These are phyloP conservation scores for Silurus aristotelis DNA, from an alignment of 2,797 vertebrate genomes.

Conservation along the genomic window DNA sequence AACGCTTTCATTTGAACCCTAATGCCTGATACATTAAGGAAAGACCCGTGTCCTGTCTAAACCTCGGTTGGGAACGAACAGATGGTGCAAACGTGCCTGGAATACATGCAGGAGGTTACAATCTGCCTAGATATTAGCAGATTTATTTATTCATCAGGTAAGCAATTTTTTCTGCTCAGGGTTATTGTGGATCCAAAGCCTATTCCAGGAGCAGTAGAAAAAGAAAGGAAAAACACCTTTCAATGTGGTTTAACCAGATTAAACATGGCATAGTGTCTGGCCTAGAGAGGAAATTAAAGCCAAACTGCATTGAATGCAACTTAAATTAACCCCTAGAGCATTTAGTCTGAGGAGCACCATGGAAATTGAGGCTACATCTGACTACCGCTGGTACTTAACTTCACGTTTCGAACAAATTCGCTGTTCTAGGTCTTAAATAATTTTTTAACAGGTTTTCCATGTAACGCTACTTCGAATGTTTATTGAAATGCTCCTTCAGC, in stretches of 20 bases:
- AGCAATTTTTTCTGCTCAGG: background rate
- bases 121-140: background rate
- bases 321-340: background rate
- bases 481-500: no score
- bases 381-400: background rate
- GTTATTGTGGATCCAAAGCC: background rate
- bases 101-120: background rate
- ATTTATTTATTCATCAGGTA: background rate
- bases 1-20: slow-evolving; percentile 5
- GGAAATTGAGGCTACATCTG: background rate
- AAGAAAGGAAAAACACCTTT: background rate
- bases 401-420: background rate
- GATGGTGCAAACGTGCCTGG: background rate
- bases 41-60: background rate
- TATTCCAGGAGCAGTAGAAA: background rate
- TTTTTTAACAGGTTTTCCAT: no score
- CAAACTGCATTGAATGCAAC: background rate
- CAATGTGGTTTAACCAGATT: background rate
- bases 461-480: no score
- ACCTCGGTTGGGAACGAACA: background rate
- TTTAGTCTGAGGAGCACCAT: background rate
- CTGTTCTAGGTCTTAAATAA: no score
- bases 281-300: no score
- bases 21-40: background rate
- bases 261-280: background rate